These are phyloP conservation scores for Aphyosemion australe DNA, from an alignment of 2,113 vertebrate genomes.

Conservation along the genomic window DNA sequence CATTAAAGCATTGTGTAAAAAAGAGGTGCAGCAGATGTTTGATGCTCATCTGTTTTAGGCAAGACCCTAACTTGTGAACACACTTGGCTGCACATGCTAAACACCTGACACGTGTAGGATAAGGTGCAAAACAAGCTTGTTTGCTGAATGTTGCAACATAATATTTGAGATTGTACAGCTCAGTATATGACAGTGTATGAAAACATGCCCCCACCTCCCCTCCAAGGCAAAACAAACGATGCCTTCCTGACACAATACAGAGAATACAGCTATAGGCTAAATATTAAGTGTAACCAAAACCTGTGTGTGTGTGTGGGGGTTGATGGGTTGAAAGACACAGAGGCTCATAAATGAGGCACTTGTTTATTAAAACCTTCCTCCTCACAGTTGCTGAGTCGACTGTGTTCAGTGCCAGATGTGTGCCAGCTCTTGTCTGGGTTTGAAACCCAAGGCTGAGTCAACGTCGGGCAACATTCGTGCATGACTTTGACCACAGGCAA, in stretches of 20 bases:
- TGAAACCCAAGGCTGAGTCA: neutral
- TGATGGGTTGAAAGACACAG: neutral
- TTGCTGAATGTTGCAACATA: neutral
- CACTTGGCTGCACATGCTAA: too few species aligned
- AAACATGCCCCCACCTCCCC: neutral
- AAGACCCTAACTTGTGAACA: too few species aligned
- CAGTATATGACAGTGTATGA: neutral
- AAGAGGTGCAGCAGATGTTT: too few species aligned
- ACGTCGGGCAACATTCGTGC: neutral
- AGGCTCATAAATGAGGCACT: too few species aligned
- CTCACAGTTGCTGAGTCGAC: neutral
- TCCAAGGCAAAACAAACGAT: neutral
- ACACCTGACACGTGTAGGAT: too few species aligned
- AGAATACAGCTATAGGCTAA: neutral
- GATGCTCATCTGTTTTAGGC: too few species aligned
- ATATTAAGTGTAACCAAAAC: neutral
- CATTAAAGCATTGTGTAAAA: too few species aligned
- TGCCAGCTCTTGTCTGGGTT: neutral
- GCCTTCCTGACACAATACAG: neutral
- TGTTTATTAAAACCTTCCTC: neutral
- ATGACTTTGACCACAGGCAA: neutral
- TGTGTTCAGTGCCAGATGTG: neutral
- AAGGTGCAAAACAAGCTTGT: too few species aligned
- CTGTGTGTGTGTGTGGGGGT: neutral
- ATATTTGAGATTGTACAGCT: too few species aligned